A percentile compares a stretch with the other conserved stretches of the same genome.
phyloP scores from a whole-genome alignment of 92 coral and sea anemone species.

The Nematostella vectensis region DNA sequence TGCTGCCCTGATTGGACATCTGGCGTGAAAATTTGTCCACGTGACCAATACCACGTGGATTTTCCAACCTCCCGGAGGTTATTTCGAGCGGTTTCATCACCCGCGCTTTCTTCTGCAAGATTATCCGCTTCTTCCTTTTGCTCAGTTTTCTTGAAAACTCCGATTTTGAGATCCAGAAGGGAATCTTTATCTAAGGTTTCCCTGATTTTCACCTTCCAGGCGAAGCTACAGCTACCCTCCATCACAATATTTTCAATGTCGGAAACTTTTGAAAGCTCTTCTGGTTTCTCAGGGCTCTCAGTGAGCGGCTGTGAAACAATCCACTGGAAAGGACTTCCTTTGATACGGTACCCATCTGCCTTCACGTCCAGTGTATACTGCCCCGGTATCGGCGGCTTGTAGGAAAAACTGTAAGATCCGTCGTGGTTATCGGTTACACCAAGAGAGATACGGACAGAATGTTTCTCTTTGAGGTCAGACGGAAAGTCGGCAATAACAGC shows the following conservation, averaged over 20 bases:
- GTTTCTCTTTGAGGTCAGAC: slow-evolving; percentile 1
- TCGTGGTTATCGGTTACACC: slow-evolving; percentile 19
- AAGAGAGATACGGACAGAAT: slow-evolving; percentile 8
- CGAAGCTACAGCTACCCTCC: slow-evolving; percentile 25
- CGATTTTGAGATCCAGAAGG: slow-evolving; percentile 7
- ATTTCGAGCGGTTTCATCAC: background rate
- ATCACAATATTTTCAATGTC: slow-evolving; percentile 26
- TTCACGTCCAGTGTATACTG: slow-evolving; percentile 12
- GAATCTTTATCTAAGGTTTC: background rate
- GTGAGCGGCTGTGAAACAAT: slow-evolving; percentile 20
- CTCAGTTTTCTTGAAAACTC: slow-evolving; percentile 6
- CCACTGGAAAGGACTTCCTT: slow-evolving; percentile 51
- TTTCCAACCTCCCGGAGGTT: background rate
- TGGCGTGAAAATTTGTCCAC: slow-evolving; percentile 15
- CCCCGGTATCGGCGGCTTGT: slow-evolving; percentile 20
- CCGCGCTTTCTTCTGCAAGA: background rate
- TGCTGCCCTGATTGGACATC: background rate
- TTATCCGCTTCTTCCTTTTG: background rate
- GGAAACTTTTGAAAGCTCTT: too few species aligned
- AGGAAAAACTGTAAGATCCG: slow-evolving; percentile 28
- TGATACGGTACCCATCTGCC: slow-evolving; percentile 15
- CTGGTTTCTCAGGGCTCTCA: background rate
- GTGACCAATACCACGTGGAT: slow-evolving; percentile 26
- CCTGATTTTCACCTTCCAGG: slow-evolving; percentile 18
- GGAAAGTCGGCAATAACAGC: slow-evolving; percentile 15